Evolutionary conservation across 2,888 invertebrate species (phyloP).

Genomic region (Stenodema calcarata): DNA sequence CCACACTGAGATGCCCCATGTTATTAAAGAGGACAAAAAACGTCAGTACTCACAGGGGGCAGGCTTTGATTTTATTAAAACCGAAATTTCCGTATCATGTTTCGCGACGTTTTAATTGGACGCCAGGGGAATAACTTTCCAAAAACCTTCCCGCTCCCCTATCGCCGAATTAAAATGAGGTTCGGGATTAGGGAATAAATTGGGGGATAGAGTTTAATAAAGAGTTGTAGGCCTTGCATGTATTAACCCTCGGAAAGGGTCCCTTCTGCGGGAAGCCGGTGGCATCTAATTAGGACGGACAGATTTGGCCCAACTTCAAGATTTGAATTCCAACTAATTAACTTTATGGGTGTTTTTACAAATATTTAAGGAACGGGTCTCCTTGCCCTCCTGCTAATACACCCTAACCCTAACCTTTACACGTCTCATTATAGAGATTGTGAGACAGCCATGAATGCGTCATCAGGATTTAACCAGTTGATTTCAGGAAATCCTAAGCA

Average conservation of each 20-base stretch:
- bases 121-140: neutral
- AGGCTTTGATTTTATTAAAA: neutral
- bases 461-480: no score
- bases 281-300: slow-evolving; percentile 15
- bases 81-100: neutral
- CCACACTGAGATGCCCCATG: no score
- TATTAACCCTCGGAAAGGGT: neutral
- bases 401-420: neutral
- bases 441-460: no score
- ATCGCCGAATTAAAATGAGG: slow-evolving; percentile 1
- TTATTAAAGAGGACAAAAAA: no score
- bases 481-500: no score
- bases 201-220: slow-evolving; percentile 17
- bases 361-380: neutral
- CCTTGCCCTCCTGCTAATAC: neutral
- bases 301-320: slow-evolving; percentile 16
- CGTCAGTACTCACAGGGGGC: neutral
- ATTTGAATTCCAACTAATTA: slow-evolving; percentile 7
- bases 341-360: neutral
- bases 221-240: slow-evolving; percentile 15
- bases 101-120: neutral
- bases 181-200: slow-evolving; percentile 25
- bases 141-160: neutral
- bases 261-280: neutral
- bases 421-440: no score